A percentile compares a stretch with the other conserved stretches of the same genome.
phyloP scores from a whole-genome alignment of 2,797 vertebrate species.

The Channa striata region DNA sequence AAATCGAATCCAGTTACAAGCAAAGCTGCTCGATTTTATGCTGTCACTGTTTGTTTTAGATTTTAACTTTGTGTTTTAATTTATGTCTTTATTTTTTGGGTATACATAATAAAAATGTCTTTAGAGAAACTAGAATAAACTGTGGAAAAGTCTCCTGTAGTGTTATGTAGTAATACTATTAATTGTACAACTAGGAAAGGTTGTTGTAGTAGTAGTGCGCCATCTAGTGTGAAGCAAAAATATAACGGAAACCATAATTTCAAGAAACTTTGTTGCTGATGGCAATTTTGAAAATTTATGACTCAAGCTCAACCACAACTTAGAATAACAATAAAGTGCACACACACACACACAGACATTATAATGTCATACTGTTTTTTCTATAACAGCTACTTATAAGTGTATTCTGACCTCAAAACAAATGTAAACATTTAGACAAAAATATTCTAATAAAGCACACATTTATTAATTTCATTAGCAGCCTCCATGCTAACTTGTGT shows the following conservation, averaged over 20 bases:
- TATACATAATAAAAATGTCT: too few relatives aligned
- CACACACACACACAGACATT: neutral
- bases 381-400: neutral
- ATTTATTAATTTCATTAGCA: neutral
- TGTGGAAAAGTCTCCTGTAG: neutral
- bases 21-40: too few relatives aligned
- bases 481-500: neutral
- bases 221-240: conserved; percentile 65
- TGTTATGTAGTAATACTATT: neutral
- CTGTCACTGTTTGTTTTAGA: too few relatives aligned
- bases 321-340: too few relatives aligned
- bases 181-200: neutral
- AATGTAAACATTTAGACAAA: neutral
- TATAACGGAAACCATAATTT: neutral
- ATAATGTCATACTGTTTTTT: neutral
- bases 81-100: too few relatives aligned
- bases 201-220: conserved; percentile 57
- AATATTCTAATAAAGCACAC: too few relatives aligned
- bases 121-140: too few relatives aligned
- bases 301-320: neutral
- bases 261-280: neutral
- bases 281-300: neutral
- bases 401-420: neutral
- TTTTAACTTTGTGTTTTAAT: too few relatives aligned
- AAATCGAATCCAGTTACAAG: too few relatives aligned